Evolutionary conservation across 2,888 invertebrate species (phyloP).

Genomic region (Thera obeliscata): DNA sequence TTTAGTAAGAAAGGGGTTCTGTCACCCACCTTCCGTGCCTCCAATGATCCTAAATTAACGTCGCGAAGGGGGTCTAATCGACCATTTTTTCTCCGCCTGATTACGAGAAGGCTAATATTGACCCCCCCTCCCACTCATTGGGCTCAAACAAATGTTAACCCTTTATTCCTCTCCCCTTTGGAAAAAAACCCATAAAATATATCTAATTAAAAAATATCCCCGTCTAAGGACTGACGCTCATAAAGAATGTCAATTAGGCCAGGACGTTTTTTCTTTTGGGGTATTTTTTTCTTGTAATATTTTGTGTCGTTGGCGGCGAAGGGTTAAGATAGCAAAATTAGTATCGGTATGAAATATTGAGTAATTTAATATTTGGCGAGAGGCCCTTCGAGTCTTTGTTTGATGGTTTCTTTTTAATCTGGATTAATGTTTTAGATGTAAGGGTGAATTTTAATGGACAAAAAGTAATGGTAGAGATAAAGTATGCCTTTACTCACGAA

Average conservation of each 20-base stretch:
- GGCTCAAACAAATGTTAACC: constrained; percentile 83
- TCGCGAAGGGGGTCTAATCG: constrained; percentile 77
- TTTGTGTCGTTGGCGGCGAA: constrained; percentile 79
- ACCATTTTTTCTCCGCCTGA: constrained; percentile 83
- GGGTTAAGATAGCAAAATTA: constrained; percentile 84
- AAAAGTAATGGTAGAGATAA: constrained; percentile 7
- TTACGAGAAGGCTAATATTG: constrained; percentile 83
- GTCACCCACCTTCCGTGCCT: constrained; percentile 47
- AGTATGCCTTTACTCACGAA: not conserved
- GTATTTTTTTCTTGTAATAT: constrained; percentile 72
- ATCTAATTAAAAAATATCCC: constrained; percentile 86
- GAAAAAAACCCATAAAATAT: constrained; percentile 85
- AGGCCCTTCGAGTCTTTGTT: constrained; percentile 41
- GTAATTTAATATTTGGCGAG: constrained; percentile 80
- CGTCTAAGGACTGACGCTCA: constrained; percentile 83
- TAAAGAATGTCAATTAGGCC: constrained; percentile 85
- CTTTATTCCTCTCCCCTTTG: constrained; percentile 80
- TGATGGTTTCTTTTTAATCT: constrained; percentile 47
- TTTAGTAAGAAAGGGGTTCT: constrained; percentile 50
- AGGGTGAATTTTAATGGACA: constrained; percentile 23
- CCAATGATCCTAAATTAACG: constrained; percentile 84
- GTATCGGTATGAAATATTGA: constrained; percentile 84
- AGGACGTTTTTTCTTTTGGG: constrained; percentile 75
- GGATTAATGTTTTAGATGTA: constrained; percentile 45
- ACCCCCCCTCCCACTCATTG: constrained; percentile 70